Conservation (phyloP, 2,888 invertebrate species). For the Watsonalla binaria region DNA sequence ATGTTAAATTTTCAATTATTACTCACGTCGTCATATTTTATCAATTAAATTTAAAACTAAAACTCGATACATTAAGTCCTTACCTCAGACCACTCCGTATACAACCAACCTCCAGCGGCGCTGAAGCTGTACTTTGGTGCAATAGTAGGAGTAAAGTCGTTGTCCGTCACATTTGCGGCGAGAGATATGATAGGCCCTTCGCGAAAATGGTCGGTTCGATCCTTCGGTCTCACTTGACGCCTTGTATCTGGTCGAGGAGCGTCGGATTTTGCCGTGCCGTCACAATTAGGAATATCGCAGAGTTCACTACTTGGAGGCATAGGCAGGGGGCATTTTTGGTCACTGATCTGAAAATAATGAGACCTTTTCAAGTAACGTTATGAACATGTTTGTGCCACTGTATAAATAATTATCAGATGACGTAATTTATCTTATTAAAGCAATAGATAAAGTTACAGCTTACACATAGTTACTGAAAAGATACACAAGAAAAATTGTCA, state of each 20-base stretch:
- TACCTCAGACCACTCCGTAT: slow-evolving; percentile 80
- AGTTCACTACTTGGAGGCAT: slow-evolving; percentile 65
- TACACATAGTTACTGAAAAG: too few relatives aligned
- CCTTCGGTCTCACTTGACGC: slow-evolving; percentile 61
- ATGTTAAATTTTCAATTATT: too few relatives aligned
- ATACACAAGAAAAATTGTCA: too few relatives aligned
- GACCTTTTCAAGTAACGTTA: not conserved
- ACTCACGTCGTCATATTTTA: not conserved
- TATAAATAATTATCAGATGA: too few relatives aligned
- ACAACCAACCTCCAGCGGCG: slow-evolving; percentile 75
- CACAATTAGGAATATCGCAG: slow-evolving; percentile 67
- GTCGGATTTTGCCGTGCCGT: slow-evolving; percentile 46
- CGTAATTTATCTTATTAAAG: too few relatives aligned
- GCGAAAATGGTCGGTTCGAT: slow-evolving; percentile 58
- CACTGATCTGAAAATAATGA: slow-evolving; percentile 55
- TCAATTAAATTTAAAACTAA: not conserved
- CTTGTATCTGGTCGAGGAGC: slow-evolving; percentile 56
- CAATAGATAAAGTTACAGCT: too few relatives aligned
- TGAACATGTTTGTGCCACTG: too few relatives aligned
- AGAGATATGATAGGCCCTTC: slow-evolving; percentile 63
- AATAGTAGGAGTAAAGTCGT: slow-evolving; percentile 42
- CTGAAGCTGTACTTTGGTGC: slow-evolving; percentile 54
- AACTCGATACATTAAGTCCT: slow-evolving; percentile 7
- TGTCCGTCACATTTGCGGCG: slow-evolving; percentile 49
- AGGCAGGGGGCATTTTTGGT: slow-evolving; percentile 68